Conservation (phyloP, 2,888 invertebrate species). For the Abscondita cerata region DNA sequence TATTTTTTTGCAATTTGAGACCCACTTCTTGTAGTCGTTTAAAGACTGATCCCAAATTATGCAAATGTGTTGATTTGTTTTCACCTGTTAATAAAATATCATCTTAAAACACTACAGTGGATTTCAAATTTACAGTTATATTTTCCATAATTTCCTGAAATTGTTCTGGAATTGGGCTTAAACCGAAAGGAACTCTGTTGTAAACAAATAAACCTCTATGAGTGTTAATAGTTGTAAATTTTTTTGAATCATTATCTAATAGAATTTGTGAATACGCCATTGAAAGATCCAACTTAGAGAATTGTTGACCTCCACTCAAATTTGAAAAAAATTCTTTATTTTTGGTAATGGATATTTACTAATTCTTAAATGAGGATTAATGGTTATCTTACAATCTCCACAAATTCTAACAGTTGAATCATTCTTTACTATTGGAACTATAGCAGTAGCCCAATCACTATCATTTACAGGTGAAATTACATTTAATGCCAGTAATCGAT, state of each 20-base stretch:
- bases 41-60: constrained; percentile 19
- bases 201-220: constrained; percentile 33
- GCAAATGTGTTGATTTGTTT: not conserved
- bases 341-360: not conserved
- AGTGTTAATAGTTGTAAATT: constrained; percentile 1
- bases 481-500: not conserved
- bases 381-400: not conserved
- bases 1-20: constrained; percentile 26
- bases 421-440: not conserved
- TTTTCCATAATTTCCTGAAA: constrained; percentile 36
- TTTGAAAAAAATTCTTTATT: not conserved
- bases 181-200: constrained; percentile 32
- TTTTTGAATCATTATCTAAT: too few species aligned
- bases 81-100: constrained; percentile 23
- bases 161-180: constrained; percentile 24
- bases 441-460: not conserved
- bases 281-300: too few species aligned
- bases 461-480: not conserved
- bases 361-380: not conserved
- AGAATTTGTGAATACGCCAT: too few species aligned
- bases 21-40: constrained; percentile 25
- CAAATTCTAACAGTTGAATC: too few species aligned
- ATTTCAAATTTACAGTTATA: constrained; percentile 25
- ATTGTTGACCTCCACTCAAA: not conserved
- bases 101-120: constrained; percentile 14